Evolutionary conservation across 2,797 vertebrate genomes (phyloP).

Genomic region (Ataeniobius toweri): DNA sequence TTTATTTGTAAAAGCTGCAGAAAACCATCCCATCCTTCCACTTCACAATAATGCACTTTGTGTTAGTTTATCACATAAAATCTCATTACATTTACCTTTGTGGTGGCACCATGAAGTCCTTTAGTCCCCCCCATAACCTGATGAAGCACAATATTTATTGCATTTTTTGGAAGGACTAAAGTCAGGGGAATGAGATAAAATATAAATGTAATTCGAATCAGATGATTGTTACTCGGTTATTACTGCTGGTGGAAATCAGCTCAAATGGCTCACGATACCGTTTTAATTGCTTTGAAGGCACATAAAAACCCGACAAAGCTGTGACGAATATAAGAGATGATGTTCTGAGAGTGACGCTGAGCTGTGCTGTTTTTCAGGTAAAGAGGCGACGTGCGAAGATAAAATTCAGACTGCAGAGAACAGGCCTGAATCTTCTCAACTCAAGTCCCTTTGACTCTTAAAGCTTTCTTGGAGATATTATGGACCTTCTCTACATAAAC

Average conservation of each 20-base stretch:
- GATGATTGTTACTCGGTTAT: not conserved
- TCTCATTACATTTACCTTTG: not conserved
- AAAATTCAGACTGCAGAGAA: slow-evolving; percentile 79
- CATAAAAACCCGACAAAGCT: not conserved
- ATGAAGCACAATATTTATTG: not conserved
- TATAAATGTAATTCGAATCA: not conserved
- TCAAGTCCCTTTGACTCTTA: slow-evolving; percentile 82
- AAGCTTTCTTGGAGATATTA: slow-evolving; percentile 83
- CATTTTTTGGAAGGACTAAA: not conserved
- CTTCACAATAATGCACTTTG: not conserved
- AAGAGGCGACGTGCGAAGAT: slow-evolving; percentile 80
- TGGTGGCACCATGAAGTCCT: not conserved
- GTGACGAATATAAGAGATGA: too few species aligned
- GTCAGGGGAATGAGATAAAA: not conserved
- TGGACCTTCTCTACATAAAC: slow-evolving; percentile 73
- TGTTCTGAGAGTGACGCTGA: slow-evolving; percentile 4
- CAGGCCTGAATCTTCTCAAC: slow-evolving; percentile 72
- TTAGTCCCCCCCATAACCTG: not conserved
- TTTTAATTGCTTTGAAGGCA: not conserved
- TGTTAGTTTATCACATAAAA: not conserved
- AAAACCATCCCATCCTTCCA: not conserved
- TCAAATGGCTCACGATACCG: not conserved
- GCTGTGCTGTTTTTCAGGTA: slow-evolving; percentile 83
- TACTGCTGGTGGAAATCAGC: not conserved
- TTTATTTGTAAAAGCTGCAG: not conserved